Conservation (phyloP, 2,888 invertebrate genomes). For the Scaptomyza flava region DNA sequence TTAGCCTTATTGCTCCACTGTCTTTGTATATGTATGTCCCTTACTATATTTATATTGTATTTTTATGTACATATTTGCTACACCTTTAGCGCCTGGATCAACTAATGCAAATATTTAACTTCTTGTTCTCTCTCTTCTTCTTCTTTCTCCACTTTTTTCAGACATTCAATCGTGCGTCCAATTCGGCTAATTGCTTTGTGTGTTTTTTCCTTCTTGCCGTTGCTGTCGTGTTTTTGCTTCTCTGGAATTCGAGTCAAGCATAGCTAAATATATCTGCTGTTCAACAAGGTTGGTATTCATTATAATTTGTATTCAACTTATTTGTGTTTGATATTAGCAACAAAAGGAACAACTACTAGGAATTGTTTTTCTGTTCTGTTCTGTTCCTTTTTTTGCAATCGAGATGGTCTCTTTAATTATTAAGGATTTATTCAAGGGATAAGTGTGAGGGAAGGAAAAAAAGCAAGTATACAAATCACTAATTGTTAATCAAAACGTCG, state of each 20-base stretch:
- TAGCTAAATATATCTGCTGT: conserved; percentile 42
- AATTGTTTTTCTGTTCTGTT: conserved; percentile 13
- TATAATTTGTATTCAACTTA: conserved; percentile 66
- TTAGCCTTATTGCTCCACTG: neutral
- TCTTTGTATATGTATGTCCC: conserved; percentile 1
- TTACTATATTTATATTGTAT: conserved; percentile 49
- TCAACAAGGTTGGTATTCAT: conserved; percentile 71
- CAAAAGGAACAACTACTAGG: conserved; percentile 17
- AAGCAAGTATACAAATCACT: conserved; percentile 55
- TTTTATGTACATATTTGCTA: conserved; percentile 56
- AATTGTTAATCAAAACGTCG: conserved; percentile 69
- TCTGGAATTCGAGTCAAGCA: conserved; percentile 56
- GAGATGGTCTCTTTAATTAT: conserved; percentile 47
- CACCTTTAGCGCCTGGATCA: conserved; percentile 39
- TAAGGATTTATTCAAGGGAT: conserved; percentile 43
- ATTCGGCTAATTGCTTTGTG: conserved; percentile 75
- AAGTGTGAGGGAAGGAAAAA: conserved; percentile 2
- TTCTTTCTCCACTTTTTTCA: conserved; percentile 37
- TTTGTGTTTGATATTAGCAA: conserved; percentile 56
- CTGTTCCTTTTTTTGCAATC: conserved; percentile 37
- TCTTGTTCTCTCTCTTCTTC: conserved; percentile 53
- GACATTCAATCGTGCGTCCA: conserved; percentile 69
- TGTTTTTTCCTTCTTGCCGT: conserved; percentile 34
- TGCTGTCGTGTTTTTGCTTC: conserved; percentile 25
- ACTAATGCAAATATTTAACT: conserved; percentile 76